Evolutionary conservation across 2,113 vertebrate genomes (phyloP).

Genomic region (Pelmatolapia mariae): DNA sequence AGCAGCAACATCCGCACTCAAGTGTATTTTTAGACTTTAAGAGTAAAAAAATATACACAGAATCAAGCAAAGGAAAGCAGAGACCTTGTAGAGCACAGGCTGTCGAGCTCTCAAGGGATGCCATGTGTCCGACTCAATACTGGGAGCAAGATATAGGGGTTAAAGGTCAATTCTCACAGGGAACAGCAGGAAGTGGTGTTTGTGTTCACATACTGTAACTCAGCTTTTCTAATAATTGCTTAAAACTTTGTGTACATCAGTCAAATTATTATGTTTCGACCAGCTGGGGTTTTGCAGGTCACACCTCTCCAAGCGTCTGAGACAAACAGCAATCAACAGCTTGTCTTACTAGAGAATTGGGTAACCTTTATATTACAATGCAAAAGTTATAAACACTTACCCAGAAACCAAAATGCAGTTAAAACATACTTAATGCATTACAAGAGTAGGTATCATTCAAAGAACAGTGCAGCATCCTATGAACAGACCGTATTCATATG

Average conservation of each 20-base stretch:
- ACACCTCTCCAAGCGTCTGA: not conserved
- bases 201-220: slow-evolving; percentile 46
- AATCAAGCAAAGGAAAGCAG: slow-evolving; percentile 49
- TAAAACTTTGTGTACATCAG: not conserved
- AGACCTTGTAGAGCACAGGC: slow-evolving; percentile 43
- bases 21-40: slow-evolving; percentile 64
- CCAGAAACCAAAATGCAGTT: not conserved
- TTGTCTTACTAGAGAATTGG: not conserved
- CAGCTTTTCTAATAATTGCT: not conserved
- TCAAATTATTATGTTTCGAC: not conserved
- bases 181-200: slow-evolving; percentile 63
- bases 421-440: not conserved
- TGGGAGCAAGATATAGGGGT: slow-evolving; percentile 56
- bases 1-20: slow-evolving; percentile 52
- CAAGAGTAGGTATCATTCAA: not conserved
- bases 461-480: not conserved
- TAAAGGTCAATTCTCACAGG: slow-evolving; percentile 66
- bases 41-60: slow-evolving; percentile 56
- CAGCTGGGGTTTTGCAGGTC: not conserved
- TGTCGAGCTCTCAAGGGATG: slow-evolving; percentile 27
- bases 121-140: slow-evolving; percentile 48
- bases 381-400: not conserved
- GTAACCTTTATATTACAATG: not conserved
- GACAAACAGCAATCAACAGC: not conserved
- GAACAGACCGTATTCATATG: not conserved